Evolutionary conservation across 2,888 invertebrate genomes (phyloP).

Genomic region (Andrena camellia): DNA sequence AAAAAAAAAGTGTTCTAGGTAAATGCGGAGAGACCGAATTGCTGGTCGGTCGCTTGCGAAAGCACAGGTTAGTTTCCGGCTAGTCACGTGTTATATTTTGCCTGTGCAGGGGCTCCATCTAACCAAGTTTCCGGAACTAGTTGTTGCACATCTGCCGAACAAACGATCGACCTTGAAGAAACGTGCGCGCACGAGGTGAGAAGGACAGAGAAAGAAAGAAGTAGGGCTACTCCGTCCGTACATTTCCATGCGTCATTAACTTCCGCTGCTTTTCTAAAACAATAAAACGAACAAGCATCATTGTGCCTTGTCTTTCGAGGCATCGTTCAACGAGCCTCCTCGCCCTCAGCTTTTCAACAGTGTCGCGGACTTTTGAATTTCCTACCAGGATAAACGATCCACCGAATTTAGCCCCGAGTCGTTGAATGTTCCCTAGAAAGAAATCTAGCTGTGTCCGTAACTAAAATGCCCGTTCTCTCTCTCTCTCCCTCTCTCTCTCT

Average conservation of each 20-base stretch:
- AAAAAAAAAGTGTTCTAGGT: too few species aligned
- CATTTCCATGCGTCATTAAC: neutral
- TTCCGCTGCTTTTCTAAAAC: constrained; percentile 4
- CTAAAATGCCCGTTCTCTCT: constrained; percentile 1
- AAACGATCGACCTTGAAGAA: constrained; percentile 83
- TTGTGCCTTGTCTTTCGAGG: neutral
- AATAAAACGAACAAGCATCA: neutral
- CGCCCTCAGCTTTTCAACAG: neutral
- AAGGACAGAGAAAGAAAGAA: constrained; percentile 41
- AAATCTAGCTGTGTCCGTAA: constrained; percentile 30
- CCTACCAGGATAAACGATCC: neutral
- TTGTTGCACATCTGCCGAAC: constrained; percentile 63
- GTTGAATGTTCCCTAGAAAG: constrained; percentile 61
- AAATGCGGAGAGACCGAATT: neutral
- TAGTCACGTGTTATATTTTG: constrained; percentile 63
- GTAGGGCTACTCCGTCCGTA: neutral
- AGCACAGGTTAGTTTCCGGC: constrained; percentile 38
- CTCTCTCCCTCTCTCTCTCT: neutral
- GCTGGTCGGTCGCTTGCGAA: constrained; percentile 1
- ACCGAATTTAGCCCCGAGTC: constrained; percentile 31
- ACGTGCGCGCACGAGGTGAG: constrained; percentile 74
- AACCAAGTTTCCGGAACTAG: constrained; percentile 14
- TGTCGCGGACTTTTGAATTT: neutral
- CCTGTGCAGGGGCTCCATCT: constrained; percentile 74
- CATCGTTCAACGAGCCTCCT: neutral